A percentile compares a stretch with the other conserved stretches of the same genome.
These are phyloP conservation scores for Corythucha ciliata DNA, from an alignment of 2,888 invertebrate genomes.

Conservation along the genomic window DNA sequence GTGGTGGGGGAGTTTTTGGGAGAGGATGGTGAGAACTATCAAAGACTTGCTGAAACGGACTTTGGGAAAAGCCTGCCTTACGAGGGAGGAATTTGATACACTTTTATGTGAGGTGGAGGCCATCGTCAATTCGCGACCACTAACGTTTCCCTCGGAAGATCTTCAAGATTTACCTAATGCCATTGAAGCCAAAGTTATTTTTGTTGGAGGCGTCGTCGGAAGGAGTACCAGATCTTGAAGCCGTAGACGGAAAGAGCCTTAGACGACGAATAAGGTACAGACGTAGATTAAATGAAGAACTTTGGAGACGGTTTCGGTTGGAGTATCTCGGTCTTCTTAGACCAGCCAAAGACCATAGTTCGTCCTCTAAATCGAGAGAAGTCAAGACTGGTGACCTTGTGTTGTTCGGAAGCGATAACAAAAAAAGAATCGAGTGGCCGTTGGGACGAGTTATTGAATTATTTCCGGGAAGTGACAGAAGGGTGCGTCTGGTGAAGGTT, in stretches of 20 bases:
- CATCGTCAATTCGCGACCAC: conserved; percentile 16
- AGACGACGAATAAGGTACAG: conserved; percentile 9
- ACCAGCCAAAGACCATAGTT: too few species aligned
- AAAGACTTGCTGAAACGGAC: conserved; percentile 20
- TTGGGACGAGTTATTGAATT: too few species aligned
- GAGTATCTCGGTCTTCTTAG: conserved; percentile 12
- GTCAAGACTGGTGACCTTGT: conserved; percentile 22
- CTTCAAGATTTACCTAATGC: conserved; percentile 30
- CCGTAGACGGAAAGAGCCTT: conserved; percentile 10
- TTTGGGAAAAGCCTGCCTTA: conserved; percentile 20
- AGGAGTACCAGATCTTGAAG: conserved; percentile 20
- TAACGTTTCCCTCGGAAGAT: conserved; percentile 13
- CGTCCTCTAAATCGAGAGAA: too few species aligned
- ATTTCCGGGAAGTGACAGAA: too few species aligned
- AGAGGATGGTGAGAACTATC: conserved; percentile 22
- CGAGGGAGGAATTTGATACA: conserved; percentile 22
- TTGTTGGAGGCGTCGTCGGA: conserved; percentile 12
- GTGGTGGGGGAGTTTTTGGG: conserved; percentile 43
- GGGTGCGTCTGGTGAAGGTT: too few species aligned
- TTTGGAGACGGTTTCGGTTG: conserved; percentile 5
- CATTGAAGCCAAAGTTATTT: conserved; percentile 37
- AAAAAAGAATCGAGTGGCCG: too few species aligned
- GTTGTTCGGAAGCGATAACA: conserved; percentile 16
- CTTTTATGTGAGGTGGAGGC: conserved; percentile 27
- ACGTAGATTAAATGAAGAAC: conserved; percentile 5